Evolutionary conservation across 2,797 vertebrate species (phyloP), one percentile per base, ranked within the genome.

Genomic region (Xenentodon cancila): DNA sequence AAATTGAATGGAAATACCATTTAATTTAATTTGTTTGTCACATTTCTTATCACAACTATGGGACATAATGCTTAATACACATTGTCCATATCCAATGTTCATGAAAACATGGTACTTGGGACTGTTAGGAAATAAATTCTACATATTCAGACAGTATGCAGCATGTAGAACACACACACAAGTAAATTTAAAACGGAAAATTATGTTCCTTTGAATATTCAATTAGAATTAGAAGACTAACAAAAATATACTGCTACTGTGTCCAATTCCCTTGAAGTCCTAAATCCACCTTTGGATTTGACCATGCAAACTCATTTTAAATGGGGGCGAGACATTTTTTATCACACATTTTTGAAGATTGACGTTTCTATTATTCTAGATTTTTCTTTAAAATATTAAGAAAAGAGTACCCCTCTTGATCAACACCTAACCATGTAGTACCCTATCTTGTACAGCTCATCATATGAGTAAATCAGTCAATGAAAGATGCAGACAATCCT

Each of bases 51-150:
- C 17, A 50, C 27, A 19, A 15, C 16, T 37, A 52, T 37, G 53
- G 25, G 20, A 12, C 37, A 21, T 53, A 11, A 40, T 49, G 27
- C 44, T 8, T 45, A 21, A 15, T 27, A 47, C 34, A 43, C 25
- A 6, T 15, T 34, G 20, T 53, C 44, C 40, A 47, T 30, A 43
- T 59, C 17, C 22, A 52, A 0, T 60, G 48, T 70, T 37, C 64
- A 17, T 22, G 50, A 19, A 49, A 27, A 68, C 18, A 21, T 1
- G 47, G 17, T 25, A 9, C 32, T 0, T 1, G 2, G 0, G 3
- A 62, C 3, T 9, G 20, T 57, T 25, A 45, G 12, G 1, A 63
- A n/a, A 51, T 11, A 47, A 69, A 68, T 30, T 32, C 25, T 44
- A 15, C 15, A 44, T 27, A 16, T 16, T 13, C 34, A 37, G 34